Conservation (phyloP, 2,888 invertebrate genomes). For the Chirona hameri region DNA sequence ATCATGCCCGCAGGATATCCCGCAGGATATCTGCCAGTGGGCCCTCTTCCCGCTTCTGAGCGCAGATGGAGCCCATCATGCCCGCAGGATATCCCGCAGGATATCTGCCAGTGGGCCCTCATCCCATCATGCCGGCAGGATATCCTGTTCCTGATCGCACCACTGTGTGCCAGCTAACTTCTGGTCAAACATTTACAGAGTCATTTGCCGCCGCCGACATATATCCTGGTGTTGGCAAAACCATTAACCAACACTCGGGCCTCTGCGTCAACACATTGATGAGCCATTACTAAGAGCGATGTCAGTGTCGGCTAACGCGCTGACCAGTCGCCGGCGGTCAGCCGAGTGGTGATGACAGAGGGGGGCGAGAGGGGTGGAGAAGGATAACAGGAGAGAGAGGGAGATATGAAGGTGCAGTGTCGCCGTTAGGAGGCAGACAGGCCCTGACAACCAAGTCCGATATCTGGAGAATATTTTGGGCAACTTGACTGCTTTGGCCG, state of each 20-base stretch:
- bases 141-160: neutral
- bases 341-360: too few relatives aligned
- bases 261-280: neutral
- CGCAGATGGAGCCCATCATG: neutral
- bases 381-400: too few relatives aligned
- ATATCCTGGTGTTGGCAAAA: constrained; percentile 14
- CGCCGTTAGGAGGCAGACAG: too few relatives aligned
- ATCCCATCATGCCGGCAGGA: neutral
- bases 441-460: too few relatives aligned
- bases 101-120: neutral
- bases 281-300: constrained; percentile 12
- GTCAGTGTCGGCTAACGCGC: neutral
- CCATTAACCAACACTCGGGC: neutral
- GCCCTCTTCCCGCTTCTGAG: neutral
- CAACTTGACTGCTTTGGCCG: too few relatives aligned
- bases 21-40: neutral
- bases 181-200: constrained; percentile 23
- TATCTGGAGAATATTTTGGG: too few relatives aligned
- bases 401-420: too few relatives aligned
- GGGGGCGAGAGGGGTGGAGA: neutral
- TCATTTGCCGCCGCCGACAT: neutral
- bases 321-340: neutral
- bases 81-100: neutral
- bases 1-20: neutral
- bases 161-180: neutral